Evolutionary conservation across 2,888 invertebrate species (phyloP).

Genomic region (Drosophila paramelanica): DNA sequence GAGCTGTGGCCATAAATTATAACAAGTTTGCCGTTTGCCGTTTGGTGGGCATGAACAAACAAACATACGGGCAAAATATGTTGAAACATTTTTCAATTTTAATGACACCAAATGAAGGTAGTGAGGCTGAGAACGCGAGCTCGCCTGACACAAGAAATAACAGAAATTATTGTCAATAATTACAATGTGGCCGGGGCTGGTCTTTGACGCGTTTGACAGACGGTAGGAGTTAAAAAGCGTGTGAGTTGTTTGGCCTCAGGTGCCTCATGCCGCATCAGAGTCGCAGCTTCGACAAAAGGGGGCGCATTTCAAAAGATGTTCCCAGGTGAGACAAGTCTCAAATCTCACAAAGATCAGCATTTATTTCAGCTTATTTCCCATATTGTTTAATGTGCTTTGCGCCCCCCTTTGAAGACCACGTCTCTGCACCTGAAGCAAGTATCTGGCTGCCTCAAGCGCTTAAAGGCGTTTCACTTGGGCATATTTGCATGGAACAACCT

Average conservation of each 20-base stretch:
- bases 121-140: constrained; percentile 43
- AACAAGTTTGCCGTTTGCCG: constrained; percentile 49
- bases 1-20: constrained; percentile 61
- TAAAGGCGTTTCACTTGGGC: constrained; percentile 56
- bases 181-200: constrained; percentile 69
- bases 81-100: constrained; percentile 68
- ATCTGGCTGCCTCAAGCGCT: constrained; percentile 60
- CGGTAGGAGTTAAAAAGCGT: constrained; percentile 77
- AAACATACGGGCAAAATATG: constrained; percentile 57
- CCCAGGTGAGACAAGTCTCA: too few species aligned
- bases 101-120: constrained; percentile 71
- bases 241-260: constrained; percentile 56
- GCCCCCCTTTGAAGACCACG: constrained; percentile 10
- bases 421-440: constrained; percentile 28
- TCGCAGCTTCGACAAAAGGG: background rate
- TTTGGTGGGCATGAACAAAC: constrained; percentile 58
- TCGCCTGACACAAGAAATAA: constrained; percentile 66
- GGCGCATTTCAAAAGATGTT: too few species aligned
- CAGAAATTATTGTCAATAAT: constrained; percentile 81
- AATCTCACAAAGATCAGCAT: too few species aligned
- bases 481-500: constrained; percentile 65
- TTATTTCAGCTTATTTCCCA: too few species aligned
- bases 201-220: constrained; percentile 77
- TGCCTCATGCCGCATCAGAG: constrained; percentile 31
- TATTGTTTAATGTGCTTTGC: background rate